Conservation (phyloP, 2,797 vertebrate genomes). For the Scomberomorus guttatus region DNA sequence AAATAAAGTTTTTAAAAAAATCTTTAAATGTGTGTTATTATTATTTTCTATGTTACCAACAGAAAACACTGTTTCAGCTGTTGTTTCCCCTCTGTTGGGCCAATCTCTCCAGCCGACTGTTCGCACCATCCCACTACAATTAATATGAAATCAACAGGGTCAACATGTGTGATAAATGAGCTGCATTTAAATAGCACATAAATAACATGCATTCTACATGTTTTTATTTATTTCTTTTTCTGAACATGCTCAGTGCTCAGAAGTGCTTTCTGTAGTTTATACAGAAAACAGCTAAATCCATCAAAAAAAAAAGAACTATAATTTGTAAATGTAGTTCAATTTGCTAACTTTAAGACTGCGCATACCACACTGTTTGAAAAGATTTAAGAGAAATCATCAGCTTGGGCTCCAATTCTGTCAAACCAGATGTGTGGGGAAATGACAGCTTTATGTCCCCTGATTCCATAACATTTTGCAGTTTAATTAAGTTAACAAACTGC, state of each 20-base stretch:
- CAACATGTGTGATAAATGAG: constrained; percentile 62
- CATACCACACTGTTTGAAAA: background rate
- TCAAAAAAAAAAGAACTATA: background rate
- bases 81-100: constrained; percentile 2
- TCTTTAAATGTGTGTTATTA: background rate
- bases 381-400: constrained; percentile 20
- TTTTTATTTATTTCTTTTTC: constrained; percentile 19
- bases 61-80: background rate
- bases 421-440: background rate
- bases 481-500: constrained; percentile 56
- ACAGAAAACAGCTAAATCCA: background rate
- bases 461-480: constrained; percentile 46
- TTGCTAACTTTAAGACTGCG: background rate
- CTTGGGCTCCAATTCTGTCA: constrained; percentile 8
- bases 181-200: constrained; percentile 57
- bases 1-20: background rate
- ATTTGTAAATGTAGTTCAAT: constrained; percentile 9
- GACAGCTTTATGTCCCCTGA: constrained; percentile 37
- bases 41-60: constrained; percentile 1
- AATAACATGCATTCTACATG: constrained; percentile 47
- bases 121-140: constrained; percentile 59
- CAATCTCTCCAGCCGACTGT: constrained; percentile 19
- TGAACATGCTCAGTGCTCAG: background rate
- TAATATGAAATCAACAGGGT: constrained; percentile 67
- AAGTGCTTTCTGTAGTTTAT: constrained; percentile 11